phyloP scores from a whole-genome alignment of 2,113 vertebrate genomes.

The Dendrocopos noguchii region DNA sequence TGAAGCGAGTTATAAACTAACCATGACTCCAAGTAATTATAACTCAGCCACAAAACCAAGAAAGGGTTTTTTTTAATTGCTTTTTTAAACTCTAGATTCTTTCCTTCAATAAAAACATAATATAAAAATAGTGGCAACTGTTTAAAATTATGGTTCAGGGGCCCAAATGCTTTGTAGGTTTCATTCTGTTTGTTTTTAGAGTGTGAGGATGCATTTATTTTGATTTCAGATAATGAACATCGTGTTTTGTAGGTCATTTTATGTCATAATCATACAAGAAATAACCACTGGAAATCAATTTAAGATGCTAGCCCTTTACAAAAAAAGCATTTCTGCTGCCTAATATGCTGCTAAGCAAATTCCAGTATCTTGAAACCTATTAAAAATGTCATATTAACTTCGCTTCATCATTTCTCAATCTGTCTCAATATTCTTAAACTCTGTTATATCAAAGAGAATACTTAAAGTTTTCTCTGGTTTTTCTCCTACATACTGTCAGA shows the following conservation, averaged over 20 bases:
- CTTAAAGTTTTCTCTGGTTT: background rate
- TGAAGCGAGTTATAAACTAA: background rate
- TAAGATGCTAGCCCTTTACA: background rate
- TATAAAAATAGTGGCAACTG: background rate
- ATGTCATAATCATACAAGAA: background rate
- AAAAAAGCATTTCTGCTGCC: background rate
- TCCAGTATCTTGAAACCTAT: background rate
- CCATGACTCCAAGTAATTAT: background rate
- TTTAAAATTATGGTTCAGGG: background rate
- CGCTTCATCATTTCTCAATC: background rate
- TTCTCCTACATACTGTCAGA: background rate
- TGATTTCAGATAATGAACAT: background rate
- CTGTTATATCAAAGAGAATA: slow-evolving; percentile 34
- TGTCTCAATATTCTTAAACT: background rate
- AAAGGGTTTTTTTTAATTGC: background rate
- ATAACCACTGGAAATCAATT: background rate
- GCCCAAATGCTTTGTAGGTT: background rate
- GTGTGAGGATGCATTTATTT: background rate
- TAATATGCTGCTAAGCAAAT: background rate
- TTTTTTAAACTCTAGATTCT: background rate
- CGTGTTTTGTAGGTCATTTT: too few relatives aligned
- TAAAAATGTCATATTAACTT: background rate
- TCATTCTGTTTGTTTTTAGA: background rate
- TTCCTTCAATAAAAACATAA: background rate
- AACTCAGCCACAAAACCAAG: background rate